phyloP scores from a whole-genome alignment of 2,113 vertebrate species.

The Heliornis fulica region DNA sequence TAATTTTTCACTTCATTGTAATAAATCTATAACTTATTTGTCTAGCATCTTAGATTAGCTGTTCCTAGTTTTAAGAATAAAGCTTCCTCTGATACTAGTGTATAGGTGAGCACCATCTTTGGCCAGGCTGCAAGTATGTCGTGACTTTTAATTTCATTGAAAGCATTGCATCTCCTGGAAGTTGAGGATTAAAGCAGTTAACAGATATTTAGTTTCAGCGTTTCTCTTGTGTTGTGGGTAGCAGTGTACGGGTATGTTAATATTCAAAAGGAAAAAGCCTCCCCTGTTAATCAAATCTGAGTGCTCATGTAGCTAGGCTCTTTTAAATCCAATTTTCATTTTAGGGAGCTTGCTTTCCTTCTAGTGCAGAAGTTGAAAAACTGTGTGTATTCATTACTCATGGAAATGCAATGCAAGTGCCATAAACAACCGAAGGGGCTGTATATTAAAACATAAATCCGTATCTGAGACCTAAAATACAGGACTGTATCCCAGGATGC shows the following conservation, averaged over 20 bases:
- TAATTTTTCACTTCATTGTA: background rate
- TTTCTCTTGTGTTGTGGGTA: background rate
- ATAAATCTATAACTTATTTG: background rate
- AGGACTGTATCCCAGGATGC: background rate
- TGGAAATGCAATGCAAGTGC: background rate
- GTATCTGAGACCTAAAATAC: background rate
- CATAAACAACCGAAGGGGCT: background rate
- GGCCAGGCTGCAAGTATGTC: background rate
- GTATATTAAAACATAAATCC: background rate
- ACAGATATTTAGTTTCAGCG: background rate
- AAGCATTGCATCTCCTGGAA: background rate
- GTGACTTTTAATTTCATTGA: background rate
- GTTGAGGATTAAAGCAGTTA: background rate
- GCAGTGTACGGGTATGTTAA: background rate
- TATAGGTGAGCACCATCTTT: background rate
- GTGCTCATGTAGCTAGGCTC: background rate
- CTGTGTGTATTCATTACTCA: background rate
- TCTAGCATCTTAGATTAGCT: background rate
- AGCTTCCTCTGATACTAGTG: background rate
- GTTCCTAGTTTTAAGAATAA: background rate
- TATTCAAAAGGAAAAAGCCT: background rate
- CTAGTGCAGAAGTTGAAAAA: background rate
- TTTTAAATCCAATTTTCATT: background rate
- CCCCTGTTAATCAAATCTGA: too few species aligned
- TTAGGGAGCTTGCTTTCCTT: background rate